Evolutionary conservation across 2,113 vertebrate species (phyloP).

Genomic region (Tinamus guttatus): DNA sequence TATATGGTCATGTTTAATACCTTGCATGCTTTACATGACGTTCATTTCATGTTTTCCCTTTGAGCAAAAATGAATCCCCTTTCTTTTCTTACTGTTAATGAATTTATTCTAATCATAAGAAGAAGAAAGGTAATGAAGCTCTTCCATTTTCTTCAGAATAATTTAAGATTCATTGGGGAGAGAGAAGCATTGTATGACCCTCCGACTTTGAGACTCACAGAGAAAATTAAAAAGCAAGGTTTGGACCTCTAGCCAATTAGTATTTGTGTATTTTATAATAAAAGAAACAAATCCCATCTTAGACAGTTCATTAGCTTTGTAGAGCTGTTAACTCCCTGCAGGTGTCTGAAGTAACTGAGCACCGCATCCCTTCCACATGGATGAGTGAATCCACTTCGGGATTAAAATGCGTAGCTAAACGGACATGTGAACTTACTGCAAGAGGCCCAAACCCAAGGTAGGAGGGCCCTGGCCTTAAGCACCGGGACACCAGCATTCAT

Average conservation of each 20-base stretch:
- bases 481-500: background rate
- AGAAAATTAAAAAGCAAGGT: conserved; percentile 8
- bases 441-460: background rate
- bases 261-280: background rate
- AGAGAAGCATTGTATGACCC: background rate
- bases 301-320: conserved; percentile 4
- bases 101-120: conserved; percentile 25
- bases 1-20: background rate
- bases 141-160: conserved; percentile 14
- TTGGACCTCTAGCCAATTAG: conserved; percentile 34
- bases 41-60: conserved; percentile 7
- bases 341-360: background rate
- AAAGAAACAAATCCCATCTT: background rate
- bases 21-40: background rate
- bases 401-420: background rate
- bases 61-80: background rate
- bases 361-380: background rate
- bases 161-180: conserved; percentile 16
- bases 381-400: background rate
- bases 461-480: background rate
- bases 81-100: background rate
- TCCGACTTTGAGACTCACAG: background rate
- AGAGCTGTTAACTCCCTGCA: background rate
- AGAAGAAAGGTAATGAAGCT: background rate
- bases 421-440: background rate